Percentiles rank a stretch among this genome's conserved stretches.
phyloP scores from a whole-genome alignment of 1,140 invertebrate species.

The Acyrthosiphon pisum region DNA sequence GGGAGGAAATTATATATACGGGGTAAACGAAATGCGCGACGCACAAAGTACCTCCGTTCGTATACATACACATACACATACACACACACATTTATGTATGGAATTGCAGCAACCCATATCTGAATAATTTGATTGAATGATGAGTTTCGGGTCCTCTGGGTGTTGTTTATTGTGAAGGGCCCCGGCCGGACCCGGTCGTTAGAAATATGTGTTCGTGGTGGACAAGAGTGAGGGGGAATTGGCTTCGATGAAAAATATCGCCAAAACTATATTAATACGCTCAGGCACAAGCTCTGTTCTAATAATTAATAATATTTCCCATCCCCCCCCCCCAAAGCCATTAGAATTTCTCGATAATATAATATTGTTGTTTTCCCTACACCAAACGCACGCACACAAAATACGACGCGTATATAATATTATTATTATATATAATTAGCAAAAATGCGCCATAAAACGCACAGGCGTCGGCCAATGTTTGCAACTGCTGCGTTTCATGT shows the following conservation, averaged over 20 bases:
- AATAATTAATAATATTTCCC: conserved; percentile 24
- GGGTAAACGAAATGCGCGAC: neutral
- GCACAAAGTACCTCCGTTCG: conserved; percentile 7
- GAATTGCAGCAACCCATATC: conserved; percentile 21
- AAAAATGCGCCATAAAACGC: conserved; percentile 20
- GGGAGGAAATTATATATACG: conserved; percentile 15
- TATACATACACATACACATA: neutral
- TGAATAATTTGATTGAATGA: conserved; percentile 43
- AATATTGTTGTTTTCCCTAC: conserved; percentile 21
- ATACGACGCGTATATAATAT: neutral
- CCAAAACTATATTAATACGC: neutral
- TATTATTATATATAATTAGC: neutral
- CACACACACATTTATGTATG: neutral
- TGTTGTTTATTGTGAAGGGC: conserved; percentile 44
- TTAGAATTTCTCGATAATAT: conserved; percentile 31
- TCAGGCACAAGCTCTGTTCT: neutral
- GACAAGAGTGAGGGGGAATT: neutral
- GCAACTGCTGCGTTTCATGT: neutral
- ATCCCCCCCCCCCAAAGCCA: neutral
- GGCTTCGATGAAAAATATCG: conserved; percentile 19
- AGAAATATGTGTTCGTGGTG: conserved; percentile 18
- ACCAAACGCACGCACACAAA: neutral
- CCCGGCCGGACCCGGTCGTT: neutral
- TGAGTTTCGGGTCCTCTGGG: conserved; percentile 43
- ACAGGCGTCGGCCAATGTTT: conserved; percentile 33